Evolutionary conservation across 37 sponge, comb jelly and placozoan genomes (phyloP).

Genomic region (Tethya wilhelma): DNA sequence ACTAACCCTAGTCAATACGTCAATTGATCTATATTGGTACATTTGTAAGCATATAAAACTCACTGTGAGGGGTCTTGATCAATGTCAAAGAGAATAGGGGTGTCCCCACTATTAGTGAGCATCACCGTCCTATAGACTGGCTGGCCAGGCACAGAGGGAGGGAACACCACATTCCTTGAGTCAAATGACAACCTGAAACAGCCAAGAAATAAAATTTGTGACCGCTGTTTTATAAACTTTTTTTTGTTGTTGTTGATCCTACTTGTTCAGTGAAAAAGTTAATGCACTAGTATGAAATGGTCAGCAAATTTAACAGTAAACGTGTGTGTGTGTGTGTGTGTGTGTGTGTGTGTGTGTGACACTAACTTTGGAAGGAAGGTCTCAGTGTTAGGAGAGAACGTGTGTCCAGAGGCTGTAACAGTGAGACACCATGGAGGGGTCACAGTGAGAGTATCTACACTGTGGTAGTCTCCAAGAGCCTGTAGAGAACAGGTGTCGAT

Average conservation of each 20-base stretch:
- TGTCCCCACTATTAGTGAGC: slow-evolving; percentile 75
- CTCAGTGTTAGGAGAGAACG: slow-evolving; percentile 67
- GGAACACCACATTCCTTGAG: slow-evolving; percentile 55
- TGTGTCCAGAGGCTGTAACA: slow-evolving; percentile 76
- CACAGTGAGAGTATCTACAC: slow-evolving; percentile 39
- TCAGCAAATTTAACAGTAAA: not conserved
- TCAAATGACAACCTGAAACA: slow-evolving; percentile 17
- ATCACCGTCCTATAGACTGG: slow-evolving; percentile 64
- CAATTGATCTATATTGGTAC: not conserved
- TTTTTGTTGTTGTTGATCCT: too few species aligned
- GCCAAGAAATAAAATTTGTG: not conserved
- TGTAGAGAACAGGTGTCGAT: slow-evolving; percentile 17
- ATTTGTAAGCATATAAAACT: not conserved
- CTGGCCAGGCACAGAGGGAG: slow-evolving; percentile 56
- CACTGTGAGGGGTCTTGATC: slow-evolving; percentile 66
- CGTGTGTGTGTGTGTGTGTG: not conserved
- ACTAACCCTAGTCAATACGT: not conserved
- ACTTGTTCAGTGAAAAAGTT: too few species aligned
- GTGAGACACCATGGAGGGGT: slow-evolving; percentile 85
- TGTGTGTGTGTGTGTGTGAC: not conserved
- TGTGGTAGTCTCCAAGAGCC: slow-evolving; percentile 30
- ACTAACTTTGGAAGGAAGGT: slow-evolving; percentile 62
- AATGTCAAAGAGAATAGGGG: slow-evolving; percentile 71
- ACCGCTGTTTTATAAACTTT: too few species aligned
- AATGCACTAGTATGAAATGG: too few species aligned